These are phyloP conservation scores for Paratrypauchen microcephalus DNA, from an alignment of 2,797 vertebrate genomes.

Conservation along the genomic window DNA sequence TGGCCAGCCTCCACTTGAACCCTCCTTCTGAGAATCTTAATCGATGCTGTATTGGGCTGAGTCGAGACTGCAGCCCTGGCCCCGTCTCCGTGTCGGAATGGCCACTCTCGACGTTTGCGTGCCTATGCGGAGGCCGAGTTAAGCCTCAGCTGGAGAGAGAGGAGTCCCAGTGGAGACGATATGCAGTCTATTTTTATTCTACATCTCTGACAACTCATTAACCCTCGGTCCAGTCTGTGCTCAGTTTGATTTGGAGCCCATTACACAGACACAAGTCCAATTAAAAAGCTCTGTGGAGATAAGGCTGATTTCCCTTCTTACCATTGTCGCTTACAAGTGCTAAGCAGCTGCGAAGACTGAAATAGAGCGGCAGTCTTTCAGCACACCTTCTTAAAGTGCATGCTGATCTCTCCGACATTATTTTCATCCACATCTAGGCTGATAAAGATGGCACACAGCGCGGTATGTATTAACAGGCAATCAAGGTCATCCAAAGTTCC, in stretches of 20 bases:
- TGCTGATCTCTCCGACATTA: conserved; percentile 36
- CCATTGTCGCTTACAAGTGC: conserved; percentile 38
- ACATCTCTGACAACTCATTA: conserved; percentile 72
- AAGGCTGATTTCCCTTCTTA: conserved; percentile 44
- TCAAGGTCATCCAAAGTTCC: conserved; percentile 73
- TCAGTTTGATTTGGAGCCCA: conserved; percentile 57
- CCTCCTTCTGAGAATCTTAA: conserved; percentile 61
- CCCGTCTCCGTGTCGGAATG: conserved; percentile 41
- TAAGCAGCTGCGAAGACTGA: conserved; percentile 36
- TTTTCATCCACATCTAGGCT: conserved; percentile 23
- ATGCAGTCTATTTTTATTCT: conserved; percentile 66
- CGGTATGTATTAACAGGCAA: conserved; percentile 55
- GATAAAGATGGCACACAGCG: conserved; percentile 46
- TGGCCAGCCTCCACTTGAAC: conserved; percentile 64
- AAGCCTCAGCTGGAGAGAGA: conserved; percentile 70
- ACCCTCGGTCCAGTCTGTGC: conserved; percentile 61
- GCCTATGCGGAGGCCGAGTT: conserved; percentile 52
- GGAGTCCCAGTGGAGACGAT: conserved; percentile 63
- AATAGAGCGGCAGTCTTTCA: conserved; percentile 24
- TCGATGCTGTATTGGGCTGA: conserved; percentile 55
- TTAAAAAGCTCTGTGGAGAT: conserved; percentile 58
- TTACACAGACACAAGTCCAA: conserved; percentile 60
- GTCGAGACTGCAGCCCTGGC: conserved; percentile 60
- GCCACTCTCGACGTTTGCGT: conserved; percentile 36
- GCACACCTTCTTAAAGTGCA: conserved; percentile 23